phyloP scores from a whole-genome alignment of 2,797 vertebrate genomes.

The Diglossa cyanea region DNA sequence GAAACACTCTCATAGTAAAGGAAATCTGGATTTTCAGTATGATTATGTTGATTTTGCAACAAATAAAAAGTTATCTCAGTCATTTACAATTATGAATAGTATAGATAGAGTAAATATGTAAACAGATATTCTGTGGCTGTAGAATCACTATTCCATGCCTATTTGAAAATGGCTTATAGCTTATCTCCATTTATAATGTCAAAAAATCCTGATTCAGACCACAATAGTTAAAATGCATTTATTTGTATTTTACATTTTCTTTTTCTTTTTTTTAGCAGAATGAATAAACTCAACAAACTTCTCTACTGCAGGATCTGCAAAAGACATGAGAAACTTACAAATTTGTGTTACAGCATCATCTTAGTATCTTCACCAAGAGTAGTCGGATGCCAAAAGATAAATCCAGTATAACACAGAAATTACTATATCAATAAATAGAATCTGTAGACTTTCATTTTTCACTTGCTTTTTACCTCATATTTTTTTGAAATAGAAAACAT shows the following conservation, averaged over 20 bases:
- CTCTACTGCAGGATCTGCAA: background rate
- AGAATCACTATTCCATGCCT: background rate
- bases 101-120: background rate
- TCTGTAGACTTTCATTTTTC: background rate
- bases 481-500: background rate
- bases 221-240: background rate
- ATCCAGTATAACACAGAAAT: background rate
- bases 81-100: background rate
- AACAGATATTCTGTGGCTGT: background rate
- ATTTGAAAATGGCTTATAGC: background rate
- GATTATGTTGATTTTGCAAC: too few species aligned
- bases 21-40: background rate
- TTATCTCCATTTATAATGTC: background rate
- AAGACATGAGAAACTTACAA: background rate
- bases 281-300: background rate
- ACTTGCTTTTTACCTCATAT: background rate
- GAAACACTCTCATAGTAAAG: background rate
- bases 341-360: background rate
- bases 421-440: background rate
- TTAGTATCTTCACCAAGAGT: background rate
- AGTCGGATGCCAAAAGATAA: background rate
- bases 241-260: background rate
- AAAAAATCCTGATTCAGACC: background rate
- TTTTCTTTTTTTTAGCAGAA: background rate
- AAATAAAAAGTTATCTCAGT: background rate